These are phyloP conservation scores for Gymnodraco acuticeps DNA, from an alignment of 2,797 vertebrate species.

Conservation along the genomic window DNA sequence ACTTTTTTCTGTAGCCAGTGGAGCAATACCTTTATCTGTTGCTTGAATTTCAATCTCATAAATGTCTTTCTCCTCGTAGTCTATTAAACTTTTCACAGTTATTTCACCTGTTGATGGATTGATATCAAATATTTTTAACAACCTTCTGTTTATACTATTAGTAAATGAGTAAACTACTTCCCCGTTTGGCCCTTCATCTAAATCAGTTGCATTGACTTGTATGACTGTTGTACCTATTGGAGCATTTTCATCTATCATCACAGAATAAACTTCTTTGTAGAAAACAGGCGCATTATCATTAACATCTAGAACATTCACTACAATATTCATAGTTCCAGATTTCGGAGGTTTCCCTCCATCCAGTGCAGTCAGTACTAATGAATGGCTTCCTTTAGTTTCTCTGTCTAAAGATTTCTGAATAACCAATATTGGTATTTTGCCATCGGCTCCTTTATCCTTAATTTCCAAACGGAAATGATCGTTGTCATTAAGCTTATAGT, in stretches of 20 bases:
- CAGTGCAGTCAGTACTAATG: conserved; percentile 57
- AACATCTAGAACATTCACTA: conserved; percentile 64
- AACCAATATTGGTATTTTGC: conserved; percentile 65
- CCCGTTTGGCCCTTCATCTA: conserved; percentile 57
- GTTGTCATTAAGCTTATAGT: conserved; percentile 83
- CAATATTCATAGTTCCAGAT: conserved; percentile 67
- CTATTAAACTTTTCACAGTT: conserved; percentile 40
- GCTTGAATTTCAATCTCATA: conserved; percentile 68
- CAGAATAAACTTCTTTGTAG: conserved; percentile 53
- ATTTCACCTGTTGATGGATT: conserved; percentile 59
- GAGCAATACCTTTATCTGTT: conserved; percentile 45
- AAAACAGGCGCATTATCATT: conserved; percentile 79
- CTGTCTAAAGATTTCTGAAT: conserved; percentile 69
- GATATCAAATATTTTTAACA: conserved; percentile 43
- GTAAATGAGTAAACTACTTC: conserved; percentile 63
- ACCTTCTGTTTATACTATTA: conserved; percentile 21
- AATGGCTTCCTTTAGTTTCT: conserved; percentile 51
- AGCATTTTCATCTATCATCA: conserved; percentile 62
- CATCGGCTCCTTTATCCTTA: conserved; percentile 74
- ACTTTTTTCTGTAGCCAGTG: conserved; percentile 51
- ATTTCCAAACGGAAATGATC: conserved; percentile 83
- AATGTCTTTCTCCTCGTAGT: conserved; percentile 50
- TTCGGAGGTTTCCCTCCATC: conserved; percentile 74
- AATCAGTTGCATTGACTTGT: conserved; percentile 47
- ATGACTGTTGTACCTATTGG: conserved; percentile 45